These are phyloP conservation scores for Crotophaga sulcirostris DNA, from an alignment of 2,113 vertebrate genomes.

Conservation along the genomic window DNA sequence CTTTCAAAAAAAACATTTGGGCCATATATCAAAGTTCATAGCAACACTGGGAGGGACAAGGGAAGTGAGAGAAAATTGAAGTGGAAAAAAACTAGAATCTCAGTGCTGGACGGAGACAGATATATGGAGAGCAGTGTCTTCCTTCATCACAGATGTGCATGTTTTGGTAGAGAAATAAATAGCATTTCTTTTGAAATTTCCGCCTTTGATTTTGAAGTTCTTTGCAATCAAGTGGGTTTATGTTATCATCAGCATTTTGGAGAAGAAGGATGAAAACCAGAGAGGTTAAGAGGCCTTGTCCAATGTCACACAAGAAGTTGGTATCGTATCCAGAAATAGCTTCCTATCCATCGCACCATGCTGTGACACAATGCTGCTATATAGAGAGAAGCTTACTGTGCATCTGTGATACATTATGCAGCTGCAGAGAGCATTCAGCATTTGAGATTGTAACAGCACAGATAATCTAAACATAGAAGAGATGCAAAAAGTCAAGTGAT, in stretches of 20 bases:
- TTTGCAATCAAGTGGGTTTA: constrained; percentile 26
- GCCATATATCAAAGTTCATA: not conserved
- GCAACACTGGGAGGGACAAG: not conserved
- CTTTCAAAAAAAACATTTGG: not conserved
- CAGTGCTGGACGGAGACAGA: not conserved
- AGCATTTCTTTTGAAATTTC: constrained; percentile 10
- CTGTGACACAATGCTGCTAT: not conserved
- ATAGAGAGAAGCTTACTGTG: constrained; percentile 35
- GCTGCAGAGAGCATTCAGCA: constrained; percentile 16
- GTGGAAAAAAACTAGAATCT: not conserved
- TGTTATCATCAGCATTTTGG: not conserved
- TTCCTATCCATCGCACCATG: not conserved
- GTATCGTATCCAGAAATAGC: not conserved
- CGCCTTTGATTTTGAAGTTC: not conserved
- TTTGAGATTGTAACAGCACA: not conserved
- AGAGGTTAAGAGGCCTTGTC: not conserved
- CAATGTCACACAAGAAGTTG: not conserved
- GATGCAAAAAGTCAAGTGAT: constrained; percentile 2
- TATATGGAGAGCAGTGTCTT: not conserved
- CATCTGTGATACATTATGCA: not conserved
- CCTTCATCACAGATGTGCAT: not conserved
- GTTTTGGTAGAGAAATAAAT: constrained; percentile 10
- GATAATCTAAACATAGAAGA: constrained; percentile 1
- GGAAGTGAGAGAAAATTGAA: not conserved
- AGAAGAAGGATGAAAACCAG: not conserved